Base-by-base conservation (phyloP, 2,888 invertebrate genomes). In the Polymixis lichenea region DNA sequence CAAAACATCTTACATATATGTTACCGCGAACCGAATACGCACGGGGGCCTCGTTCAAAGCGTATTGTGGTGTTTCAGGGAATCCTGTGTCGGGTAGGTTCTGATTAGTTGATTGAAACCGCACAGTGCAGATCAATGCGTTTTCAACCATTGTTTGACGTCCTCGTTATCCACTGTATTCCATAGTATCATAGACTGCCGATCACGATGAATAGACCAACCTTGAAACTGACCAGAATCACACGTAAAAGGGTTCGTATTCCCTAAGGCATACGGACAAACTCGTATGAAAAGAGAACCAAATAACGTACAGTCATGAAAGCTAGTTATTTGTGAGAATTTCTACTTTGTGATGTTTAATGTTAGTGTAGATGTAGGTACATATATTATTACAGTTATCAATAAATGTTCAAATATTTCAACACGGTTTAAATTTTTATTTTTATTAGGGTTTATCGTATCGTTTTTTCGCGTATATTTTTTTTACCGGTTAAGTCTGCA, bases 101-200 rank as follows among this genome's bases (percentile, higher is more conserved):
- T 65, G 80, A 79, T 79, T 69, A 76, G 67, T 65, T 83, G 65
- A 80, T 79, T 80, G 65, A 80, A 80, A 80, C 79, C 75, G 75
- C 64, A 75, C 28, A 56, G 51, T 72, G 32, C 60, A 67, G 58
- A 43, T 71, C 19, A 77, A 76, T 65, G 53, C 32, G 56, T 51
- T 55, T 69, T 11, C 53, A 60, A 38, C 22, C 13, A 79, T 70
- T 75, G 49, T 60, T 69, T 25, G 38, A 43, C 28, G 28, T 49
- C 5, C 22, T 11, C 62, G 43, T 74, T 49, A 74, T 74, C 51
- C 6, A 43, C 8, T 62, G 43, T 74, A 62, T 49, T 72, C 53
- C 60, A 53, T n/a, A 49, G 72, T 61, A 38, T 58, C 22, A 56
- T 38, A 25, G 11, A 25, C 32, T 22, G 19, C 22, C 1, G 6